These are phyloP conservation scores for Microcebus griseorufus DNA, from an alignment of 2,113 vertebrate genomes.

Conservation along the genomic window DNA sequence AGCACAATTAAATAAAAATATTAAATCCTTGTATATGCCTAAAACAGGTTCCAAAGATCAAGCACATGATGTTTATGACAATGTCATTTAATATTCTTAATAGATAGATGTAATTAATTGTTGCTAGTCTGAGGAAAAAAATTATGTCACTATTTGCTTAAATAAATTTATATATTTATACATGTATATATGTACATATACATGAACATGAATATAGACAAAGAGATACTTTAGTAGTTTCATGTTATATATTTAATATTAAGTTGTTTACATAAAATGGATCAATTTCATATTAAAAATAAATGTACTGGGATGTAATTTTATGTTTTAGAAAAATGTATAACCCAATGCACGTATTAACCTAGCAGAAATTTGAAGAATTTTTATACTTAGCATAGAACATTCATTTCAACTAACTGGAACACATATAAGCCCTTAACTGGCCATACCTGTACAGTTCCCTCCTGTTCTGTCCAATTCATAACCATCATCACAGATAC, in stretches of 20 bases:
- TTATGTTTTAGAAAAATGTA: neutral
- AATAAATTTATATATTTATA: neutral
- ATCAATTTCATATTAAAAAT: neutral
- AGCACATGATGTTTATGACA: neutral
- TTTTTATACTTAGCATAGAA: neutral
- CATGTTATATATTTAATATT: slow-evolving; percentile 3
- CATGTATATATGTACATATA: neutral
- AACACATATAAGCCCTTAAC: neutral
- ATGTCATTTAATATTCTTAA: neutral
- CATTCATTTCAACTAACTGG: neutral
- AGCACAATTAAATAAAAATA: neutral
- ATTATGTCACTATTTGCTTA: neutral
- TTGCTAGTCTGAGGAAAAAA: neutral
- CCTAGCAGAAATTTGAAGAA: neutral
- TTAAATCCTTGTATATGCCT: neutral
- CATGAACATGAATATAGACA: neutral
- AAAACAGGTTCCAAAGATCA: neutral
- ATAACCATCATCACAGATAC: slow-evolving; percentile 91
- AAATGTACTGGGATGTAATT: neutral
- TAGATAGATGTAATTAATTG: neutral
- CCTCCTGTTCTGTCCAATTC: slow-evolving; percentile 89
- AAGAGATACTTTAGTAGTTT: neutral
- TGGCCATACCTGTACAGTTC: slow-evolving; percentile 89
- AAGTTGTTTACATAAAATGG: neutral
- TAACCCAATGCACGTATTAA: neutral